Base-by-base conservation (phyloP, 2,797 vertebrate species). In the Lagorchestes hirsutus region DNA sequence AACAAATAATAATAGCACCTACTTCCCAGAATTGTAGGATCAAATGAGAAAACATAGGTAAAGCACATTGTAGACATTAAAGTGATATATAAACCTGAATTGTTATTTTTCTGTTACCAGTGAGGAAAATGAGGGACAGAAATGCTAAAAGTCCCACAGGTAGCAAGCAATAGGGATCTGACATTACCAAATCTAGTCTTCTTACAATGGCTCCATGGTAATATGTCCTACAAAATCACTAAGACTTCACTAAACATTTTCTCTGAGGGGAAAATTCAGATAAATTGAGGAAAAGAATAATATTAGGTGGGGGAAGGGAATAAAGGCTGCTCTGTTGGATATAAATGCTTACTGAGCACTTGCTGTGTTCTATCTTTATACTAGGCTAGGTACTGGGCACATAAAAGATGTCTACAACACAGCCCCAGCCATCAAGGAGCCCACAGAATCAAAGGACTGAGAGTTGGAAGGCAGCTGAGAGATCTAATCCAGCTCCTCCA, bases 401-500 rank as follows among this genome's bases (percentile, higher is more conserved):
- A 93, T n/a, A 90, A n/a, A 59, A 93, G 96, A 93, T 46, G 58
- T 94, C 52, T 92, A 52, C 94, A 92, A 93, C 28, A 92, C 16
- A 16, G 14, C 55, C 54, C 11, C 18, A 24, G 10, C 0, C 12
- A 8, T 40, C 40, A 93, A 96, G 74, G 31, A 55, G 40, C 31
- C 58, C 6, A 27, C 4, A 90, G 46, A 46, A 46, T 46, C 74
- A 82, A 82, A 82, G 74, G 40, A 82, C 27, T 46, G 22, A 46
- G 40, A 46, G 74, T 82, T 3, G 74, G 40, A 82, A 46, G 40
- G 74, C 22, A 82, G 22, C 22, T 82, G 13, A 82, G 40, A 82
- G 8, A 82, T 46, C 2, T 46, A 46, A 82, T 40, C 6, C n/a
- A 40, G n/a, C 40, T 40, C 6, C 16, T 74, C 40, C 67, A 74